Evolutionary conservation across 2,113 vertebrate species (phyloP).

Genomic region (Shinisaurus crocodilurus): DNA sequence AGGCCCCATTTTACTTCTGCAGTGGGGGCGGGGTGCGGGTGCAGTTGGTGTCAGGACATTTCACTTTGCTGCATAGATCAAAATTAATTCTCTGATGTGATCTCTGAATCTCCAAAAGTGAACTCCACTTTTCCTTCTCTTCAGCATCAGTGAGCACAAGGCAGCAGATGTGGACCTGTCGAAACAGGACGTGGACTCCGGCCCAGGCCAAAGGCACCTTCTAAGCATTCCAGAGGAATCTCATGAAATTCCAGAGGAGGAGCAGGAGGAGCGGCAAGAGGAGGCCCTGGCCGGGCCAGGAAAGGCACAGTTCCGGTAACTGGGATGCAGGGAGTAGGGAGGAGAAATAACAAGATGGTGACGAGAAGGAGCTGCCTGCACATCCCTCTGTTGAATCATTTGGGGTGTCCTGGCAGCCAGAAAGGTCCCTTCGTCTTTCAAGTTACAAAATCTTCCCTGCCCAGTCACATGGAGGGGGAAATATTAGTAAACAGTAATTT

Average conservation of each 20-base stretch:
- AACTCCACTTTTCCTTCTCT: not conserved
- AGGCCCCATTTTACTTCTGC: not conserved
- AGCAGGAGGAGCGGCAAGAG: not conserved
- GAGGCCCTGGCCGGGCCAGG: slow-evolving; percentile 17
- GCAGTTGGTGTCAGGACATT: not conserved
- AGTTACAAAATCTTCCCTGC: not conserved
- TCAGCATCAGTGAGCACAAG: slow-evolving; percentile 85
- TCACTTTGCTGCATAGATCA: too few species aligned
- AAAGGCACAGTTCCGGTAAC: slow-evolving; percentile 61
- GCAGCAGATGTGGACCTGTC: slow-evolving; percentile 37
- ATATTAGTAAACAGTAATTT: too few species aligned
- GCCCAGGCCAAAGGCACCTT: slow-evolving; percentile 76
- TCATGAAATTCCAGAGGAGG: slow-evolving; percentile 4
- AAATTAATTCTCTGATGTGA: not conserved
- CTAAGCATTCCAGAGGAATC: slow-evolving; percentile 70
- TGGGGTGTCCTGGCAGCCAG: too few species aligned
- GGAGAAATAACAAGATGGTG: not conserved
- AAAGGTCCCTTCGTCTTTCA: not conserved
- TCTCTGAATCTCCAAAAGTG: not conserved
- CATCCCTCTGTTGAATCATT: not conserved
- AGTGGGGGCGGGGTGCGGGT: too few species aligned
- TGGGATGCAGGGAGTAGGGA: not conserved
- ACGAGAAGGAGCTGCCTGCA: not conserved
- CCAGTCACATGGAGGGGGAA: not conserved
- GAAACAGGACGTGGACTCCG: slow-evolving; percentile 58